A percentile compares a stretch with the other conserved stretches of the same genome.
These are phyloP conservation scores for Dryomyza anilis DNA, from an alignment of 2,888 invertebrate genomes.

Conservation along the genomic window DNA sequence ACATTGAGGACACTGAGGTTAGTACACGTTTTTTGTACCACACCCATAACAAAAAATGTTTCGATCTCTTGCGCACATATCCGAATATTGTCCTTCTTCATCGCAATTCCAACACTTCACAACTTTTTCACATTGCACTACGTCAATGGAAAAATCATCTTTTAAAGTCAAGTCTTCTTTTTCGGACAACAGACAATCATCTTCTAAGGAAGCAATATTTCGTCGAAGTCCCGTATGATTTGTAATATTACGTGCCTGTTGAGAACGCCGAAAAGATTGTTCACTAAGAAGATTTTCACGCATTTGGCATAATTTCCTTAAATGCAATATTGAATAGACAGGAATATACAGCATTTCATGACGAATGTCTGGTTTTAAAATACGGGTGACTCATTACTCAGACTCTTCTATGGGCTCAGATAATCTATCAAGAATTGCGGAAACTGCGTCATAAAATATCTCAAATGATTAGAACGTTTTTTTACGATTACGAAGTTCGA, in stretches of 20 bases:
- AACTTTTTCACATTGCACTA: too few relatives aligned
- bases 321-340: background rate
- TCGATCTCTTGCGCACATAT: background rate
- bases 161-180: too few relatives aligned
- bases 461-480: too few relatives aligned
- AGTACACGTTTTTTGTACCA: too few relatives aligned
- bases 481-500: slow-evolving; percentile 3
- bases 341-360: too few relatives aligned
- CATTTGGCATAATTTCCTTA: slow-evolving; percentile 1
- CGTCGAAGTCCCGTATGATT: too few relatives aligned
- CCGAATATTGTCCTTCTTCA: background rate
- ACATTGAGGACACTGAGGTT: slow-evolving; percentile 5
- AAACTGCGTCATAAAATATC: slow-evolving; percentile 4
- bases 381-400: background rate
- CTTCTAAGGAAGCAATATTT: too few relatives aligned
- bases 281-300: background rate
- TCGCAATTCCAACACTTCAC: slow-evolving; percentile 8
- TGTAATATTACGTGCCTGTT: background rate
- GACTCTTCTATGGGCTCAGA: background rate
- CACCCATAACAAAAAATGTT: slow-evolving; percentile 16
- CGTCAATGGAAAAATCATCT: too few relatives aligned
- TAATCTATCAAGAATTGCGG: background rate
- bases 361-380: background rate
- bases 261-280: background rate
- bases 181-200: background rate